These are phyloP conservation scores for Schmidtea mediterranea DNA, from an alignment of 1,140 invertebrate genomes.

Conservation along the genomic window DNA sequence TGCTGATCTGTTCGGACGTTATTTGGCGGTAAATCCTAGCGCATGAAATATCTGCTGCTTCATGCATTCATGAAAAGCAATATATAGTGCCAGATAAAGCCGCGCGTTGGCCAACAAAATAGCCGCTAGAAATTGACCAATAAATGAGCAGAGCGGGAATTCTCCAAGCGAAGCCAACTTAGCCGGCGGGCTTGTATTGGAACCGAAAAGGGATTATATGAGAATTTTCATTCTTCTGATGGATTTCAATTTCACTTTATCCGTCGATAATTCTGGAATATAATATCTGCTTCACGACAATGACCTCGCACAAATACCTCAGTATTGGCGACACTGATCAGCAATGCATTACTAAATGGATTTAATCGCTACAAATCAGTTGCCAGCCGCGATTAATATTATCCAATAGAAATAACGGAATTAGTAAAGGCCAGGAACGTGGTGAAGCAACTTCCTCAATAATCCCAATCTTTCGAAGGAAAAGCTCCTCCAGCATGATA, in stretches of 20 bases:
- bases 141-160: background rate
- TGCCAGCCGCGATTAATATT: slow-evolving; percentile 38
- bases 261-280: slow-evolving; percentile 98
- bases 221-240: slow-evolving; percentile 70
- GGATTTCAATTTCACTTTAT: slow-evolving; percentile 96
- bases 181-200: slow-evolving; percentile 76
- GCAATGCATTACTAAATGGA: too few species aligned
- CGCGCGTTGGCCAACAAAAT: slow-evolving; percentile 29
- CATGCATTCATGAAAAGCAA: slow-evolving; percentile 69
- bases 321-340: too few species aligned
- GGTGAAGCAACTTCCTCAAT: slow-evolving; percentile 75
- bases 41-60: slow-evolving; percentile 73
- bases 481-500: slow-evolving; percentile 47
- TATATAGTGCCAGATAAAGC: slow-evolving; percentile 60
- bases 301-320: slow-evolving; percentile 19
- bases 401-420: slow-evolving; percentile 70
- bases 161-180: slow-evolving; percentile 44
- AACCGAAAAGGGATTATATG: slow-evolving; percentile 73
- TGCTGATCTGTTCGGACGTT: slow-evolving; percentile 50
- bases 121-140: background rate
- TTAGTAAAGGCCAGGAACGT: slow-evolving; percentile 65
- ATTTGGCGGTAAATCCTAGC: slow-evolving; percentile 64
- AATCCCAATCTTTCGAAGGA: slow-evolving; percentile 34
- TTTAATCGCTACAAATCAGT: too few species aligned
- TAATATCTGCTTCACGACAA: slow-evolving; percentile 93